Percentiles rank a stretch among this genome's conserved stretches.
phyloP scores from a whole-genome alignment of 2,797 vertebrate species.

The Lepus oiostolus region DNA sequence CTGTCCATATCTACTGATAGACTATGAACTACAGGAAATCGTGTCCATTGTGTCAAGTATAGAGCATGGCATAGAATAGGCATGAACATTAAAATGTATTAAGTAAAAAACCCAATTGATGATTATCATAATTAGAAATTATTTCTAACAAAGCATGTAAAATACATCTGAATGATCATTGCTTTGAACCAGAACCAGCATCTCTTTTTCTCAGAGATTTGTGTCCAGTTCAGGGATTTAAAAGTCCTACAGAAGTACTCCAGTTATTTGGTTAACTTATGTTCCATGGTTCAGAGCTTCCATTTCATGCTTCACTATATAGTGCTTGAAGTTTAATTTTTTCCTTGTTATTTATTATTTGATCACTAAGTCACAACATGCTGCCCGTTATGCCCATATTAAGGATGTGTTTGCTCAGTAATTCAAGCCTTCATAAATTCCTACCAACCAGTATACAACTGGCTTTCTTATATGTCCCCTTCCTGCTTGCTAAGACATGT shows the following conservation, averaged over 20 bases:
- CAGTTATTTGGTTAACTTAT: background rate
- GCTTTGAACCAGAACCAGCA: background rate
- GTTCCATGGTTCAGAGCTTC: background rate
- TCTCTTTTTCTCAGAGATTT: background rate
- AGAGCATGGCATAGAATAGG: background rate
- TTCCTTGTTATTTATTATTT: conserved; percentile 44
- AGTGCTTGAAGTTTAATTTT: background rate
- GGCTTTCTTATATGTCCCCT: background rate
- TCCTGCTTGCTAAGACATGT: background rate
- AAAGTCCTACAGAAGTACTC: background rate
- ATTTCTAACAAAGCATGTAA: background rate
- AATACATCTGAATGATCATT: background rate
- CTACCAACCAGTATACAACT: background rate
- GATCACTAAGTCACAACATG: background rate
- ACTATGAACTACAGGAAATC: background rate
- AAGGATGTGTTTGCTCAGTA: background rate
- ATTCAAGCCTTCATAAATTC: background rate
- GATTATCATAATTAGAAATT: conserved; percentile 5
- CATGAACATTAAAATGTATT: background rate
- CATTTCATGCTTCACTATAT: background rate
- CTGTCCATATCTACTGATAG: background rate
- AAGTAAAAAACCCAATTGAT: background rate
- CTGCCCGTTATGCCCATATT: background rate
- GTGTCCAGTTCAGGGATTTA: background rate
- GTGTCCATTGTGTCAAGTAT: background rate